Conservation (phyloP, 1,140 invertebrate genomes). For the Aphelenchoides avenae region DNA sequence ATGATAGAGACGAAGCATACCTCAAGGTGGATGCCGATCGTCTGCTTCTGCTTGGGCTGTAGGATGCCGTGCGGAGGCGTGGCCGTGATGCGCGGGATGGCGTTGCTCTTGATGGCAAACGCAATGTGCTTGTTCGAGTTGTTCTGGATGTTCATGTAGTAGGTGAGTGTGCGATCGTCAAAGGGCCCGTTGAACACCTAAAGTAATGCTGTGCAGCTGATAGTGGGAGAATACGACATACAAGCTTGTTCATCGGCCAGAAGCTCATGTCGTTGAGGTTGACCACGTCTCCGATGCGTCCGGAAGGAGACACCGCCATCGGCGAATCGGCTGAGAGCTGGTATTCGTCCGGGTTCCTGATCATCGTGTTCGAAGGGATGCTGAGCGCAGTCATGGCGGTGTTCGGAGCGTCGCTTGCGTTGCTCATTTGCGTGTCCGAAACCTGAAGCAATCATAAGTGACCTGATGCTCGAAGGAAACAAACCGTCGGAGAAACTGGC, state of each 20-base stretch:
- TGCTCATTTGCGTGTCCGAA: too few relatives aligned
- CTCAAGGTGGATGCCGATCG: conserved; percentile 28
- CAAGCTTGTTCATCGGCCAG: conserved; percentile 14
- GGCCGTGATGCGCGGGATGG: conserved; percentile 35
- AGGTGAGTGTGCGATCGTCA: conserved; percentile 26
- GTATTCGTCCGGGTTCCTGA: too few relatives aligned
- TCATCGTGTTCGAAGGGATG: too few relatives aligned
- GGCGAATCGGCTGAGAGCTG: too few relatives aligned
- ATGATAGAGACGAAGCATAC: conserved; percentile 16
- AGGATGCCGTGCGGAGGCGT: conserved; percentile 27
- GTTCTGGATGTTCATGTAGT: conserved; percentile 32
- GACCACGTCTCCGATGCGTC: conserved; percentile 18
- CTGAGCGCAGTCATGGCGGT: too few relatives aligned
- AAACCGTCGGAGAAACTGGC: too few relatives aligned
- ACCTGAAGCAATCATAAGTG: too few relatives aligned
- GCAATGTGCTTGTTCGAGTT: conserved; percentile 22
- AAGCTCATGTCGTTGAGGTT: conserved; percentile 29
- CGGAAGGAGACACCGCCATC: too few relatives aligned
- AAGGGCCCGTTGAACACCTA: conserved; percentile 37
- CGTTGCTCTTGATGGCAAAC: conserved; percentile 35
- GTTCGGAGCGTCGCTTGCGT: too few relatives aligned
- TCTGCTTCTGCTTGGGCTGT: conserved; percentile 27
- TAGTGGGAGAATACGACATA: conserved; percentile 3
- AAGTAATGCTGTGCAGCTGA: conserved; percentile 1
- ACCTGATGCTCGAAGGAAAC: too few relatives aligned